Evolutionary conservation across 2,888 invertebrate species (phyloP), one percentile per base, ranked within the genome.

Genomic region (Coenonympha glycerion): DNA sequence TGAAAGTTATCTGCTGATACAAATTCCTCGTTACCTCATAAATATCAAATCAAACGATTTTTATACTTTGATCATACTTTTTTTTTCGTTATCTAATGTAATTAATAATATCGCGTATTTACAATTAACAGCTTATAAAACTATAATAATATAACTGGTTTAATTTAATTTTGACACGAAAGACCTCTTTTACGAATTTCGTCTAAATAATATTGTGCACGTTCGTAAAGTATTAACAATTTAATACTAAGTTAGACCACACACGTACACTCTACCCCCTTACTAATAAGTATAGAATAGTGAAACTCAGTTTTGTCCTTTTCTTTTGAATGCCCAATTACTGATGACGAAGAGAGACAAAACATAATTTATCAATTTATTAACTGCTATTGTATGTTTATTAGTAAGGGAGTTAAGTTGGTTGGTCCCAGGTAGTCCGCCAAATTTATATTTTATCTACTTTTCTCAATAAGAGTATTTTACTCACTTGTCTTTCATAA

Each of bases 221-320:
- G 63, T 64, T 68, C 73, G 65, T 68, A 71, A 62, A 72, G 68
- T 72, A 75, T 78, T 76, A 76, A 76, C 60, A 73, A 75, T 78
- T 80, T 79, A 81, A 76, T 69, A 78, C 75, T 80, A 83, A 60
- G 66, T 68, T 73, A 79, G 76, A 79, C 74, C 72, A 75, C 66
- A 74, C 68, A 75, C 69, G 59, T 57, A 80, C 75, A 77, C 73
- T 69, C 72, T n/a, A n/a, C n/a, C n/a, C n/a, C n/a, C n/a, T n/a
- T n/a, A n/a, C 70, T 71, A 73, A 69, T 70, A n/a, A n/a, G n/a
- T n/a, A n/a, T n/a, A n/a, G n/a, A n/a, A n/a, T n/a, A n/a, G n/a
- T n/a, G n/a, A n/a, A n/a, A n/a, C n/a, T n/a, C n/a, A n/a, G n/a
- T n/a, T n/a, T n/a, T n/a, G n/a, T n/a, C n/a, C n/a, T n/a, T n/a